Percentiles rank a stretch among this genome's conserved stretches.
Conservation (phyloP, 2,888 invertebrate species). For the Agonum fuliginosum region DNA sequence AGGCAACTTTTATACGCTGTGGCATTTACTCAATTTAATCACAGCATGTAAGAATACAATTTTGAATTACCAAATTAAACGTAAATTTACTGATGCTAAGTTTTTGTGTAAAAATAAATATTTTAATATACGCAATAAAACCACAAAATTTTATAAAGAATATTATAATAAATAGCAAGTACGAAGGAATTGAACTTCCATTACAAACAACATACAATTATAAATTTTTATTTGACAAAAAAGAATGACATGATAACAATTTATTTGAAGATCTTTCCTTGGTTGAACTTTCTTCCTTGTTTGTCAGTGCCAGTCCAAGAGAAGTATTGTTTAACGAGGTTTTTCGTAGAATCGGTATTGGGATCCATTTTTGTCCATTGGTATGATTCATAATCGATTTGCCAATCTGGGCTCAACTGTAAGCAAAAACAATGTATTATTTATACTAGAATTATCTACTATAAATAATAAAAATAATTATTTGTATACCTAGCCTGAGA, state of each 20-base stretch:
- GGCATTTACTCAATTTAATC: no score
- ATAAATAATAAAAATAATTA: no score
- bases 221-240: slow-evolving; percentile 59
- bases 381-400: slow-evolving; percentile 97
- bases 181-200: slow-evolving; percentile 46
- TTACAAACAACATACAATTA: slow-evolving; percentile 49
- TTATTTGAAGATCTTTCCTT: slow-evolving; percentile 99
- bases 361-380: slow-evolving; percentile 95
- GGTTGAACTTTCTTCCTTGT: slow-evolving; percentile 93
- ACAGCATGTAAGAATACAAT: no score
- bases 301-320: slow-evolving; percentile 92
- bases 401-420: slow-evolving; percentile 92
- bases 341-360: slow-evolving; percentile 85
- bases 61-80: no score
- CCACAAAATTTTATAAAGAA: slow-evolving; percentile 7
- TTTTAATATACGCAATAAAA: slow-evolving; percentile 23
- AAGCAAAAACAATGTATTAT: slow-evolving; percentile 64
- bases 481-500: no score
- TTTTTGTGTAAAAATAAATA: neutral
- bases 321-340: slow-evolving; percentile 91
- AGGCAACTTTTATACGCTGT: no score
- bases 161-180: slow-evolving; percentile 44
- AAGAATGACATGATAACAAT: slow-evolving; percentile 58
- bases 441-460: no score
- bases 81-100: neutral